Base-by-base conservation (phyloP, 2,888 invertebrate genomes). In the Epistrophella euchroma region DNA sequence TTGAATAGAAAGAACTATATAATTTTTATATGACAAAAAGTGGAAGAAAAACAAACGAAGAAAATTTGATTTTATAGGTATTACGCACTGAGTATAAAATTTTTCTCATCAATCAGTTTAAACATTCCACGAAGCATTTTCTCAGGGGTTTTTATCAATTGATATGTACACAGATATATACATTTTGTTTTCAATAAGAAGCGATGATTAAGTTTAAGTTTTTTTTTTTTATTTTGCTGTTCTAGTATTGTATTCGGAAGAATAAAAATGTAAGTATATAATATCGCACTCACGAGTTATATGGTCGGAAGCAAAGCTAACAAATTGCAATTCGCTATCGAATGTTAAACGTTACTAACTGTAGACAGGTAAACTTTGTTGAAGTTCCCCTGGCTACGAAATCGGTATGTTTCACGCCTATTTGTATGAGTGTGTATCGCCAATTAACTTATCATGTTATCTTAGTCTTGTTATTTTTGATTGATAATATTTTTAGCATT, bases 371-470 rank as follows among this genome's bases (percentile, higher is more conserved):
- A 62, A 64, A 64, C 22, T 52, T 47, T 50, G 35, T 25, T 52
- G 73, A 68, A 60, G 56, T 52, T 71, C 73, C 77, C 86, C 73
- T 86, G 64, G 37, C 62, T 19, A 35, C 4, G 43, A 58, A 25
- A 62, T 17, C 28, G 55, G 60, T 56, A 47, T 47, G 64, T 45
- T 43, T n/a, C 15, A 28, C 15, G 37, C 19, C n/a, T n/a, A 17
- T 62, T 22, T 47, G 52, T 45, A 66, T 71, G 66, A 64, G 56
- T 71, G 66, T 66, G 55, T 78, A 32, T 43, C 66, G 17, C 35
- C 45, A 72, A 68, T 76, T 60, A 72, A 52, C 66, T 85, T 80
- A 80, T 80, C 75, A 47, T 71, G 66, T 80, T 85, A 81, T 85
- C 81, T 64, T 35, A 22, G 7, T 5, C 11, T 50, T 47, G 40